Evolutionary conservation across 1,140 invertebrate genomes (phyloP).

Genomic region (Diorhabda elongata): DNA sequence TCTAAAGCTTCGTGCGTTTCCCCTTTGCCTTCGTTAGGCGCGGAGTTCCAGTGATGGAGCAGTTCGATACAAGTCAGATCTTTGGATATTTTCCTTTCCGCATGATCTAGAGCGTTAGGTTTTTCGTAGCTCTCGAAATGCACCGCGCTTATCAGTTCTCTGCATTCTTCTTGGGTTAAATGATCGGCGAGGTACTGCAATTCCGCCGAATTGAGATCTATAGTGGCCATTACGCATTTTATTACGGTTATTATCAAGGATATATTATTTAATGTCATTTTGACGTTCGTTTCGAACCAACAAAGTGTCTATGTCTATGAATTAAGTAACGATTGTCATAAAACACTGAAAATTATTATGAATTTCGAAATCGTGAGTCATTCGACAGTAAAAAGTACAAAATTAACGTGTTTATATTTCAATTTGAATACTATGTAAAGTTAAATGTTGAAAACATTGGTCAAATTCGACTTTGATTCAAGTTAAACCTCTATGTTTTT

Average conservation of each 20-base stretch:
- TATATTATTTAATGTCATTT: neutral
- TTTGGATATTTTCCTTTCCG: slow-evolving; percentile 49
- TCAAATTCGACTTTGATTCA: too few relatives aligned
- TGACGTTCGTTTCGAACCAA: neutral
- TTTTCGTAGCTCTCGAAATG: slow-evolving; percentile 53
- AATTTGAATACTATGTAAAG: too few relatives aligned
- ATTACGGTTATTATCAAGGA: neutral
- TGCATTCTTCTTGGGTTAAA: slow-evolving; percentile 53
- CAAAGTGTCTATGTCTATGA: too few relatives aligned
- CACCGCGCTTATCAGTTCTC: slow-evolving; percentile 53
- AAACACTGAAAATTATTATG: too few relatives aligned
- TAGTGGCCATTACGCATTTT: slow-evolving; percentile 35
- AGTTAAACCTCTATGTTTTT: too few relatives aligned
- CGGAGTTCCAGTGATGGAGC: slow-evolving; percentile 56
- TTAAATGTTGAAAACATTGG: too few relatives aligned
- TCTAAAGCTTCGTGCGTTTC: slow-evolving; percentile 53
- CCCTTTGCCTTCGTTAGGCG: slow-evolving; percentile 50
- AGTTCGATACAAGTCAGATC: slow-evolving; percentile 53
- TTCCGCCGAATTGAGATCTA: slow-evolving; percentile 55
- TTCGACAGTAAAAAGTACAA: too few relatives aligned
- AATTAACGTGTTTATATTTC: too few relatives aligned
- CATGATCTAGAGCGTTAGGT: slow-evolving; percentile 47
- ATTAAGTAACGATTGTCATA: too few relatives aligned
- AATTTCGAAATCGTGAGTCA: too few relatives aligned
- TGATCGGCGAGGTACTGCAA: slow-evolving; percentile 55